phyloP scores from a whole-genome alignment of 2,113 vertebrate species.

The Isurus oxyrinchus region DNA sequence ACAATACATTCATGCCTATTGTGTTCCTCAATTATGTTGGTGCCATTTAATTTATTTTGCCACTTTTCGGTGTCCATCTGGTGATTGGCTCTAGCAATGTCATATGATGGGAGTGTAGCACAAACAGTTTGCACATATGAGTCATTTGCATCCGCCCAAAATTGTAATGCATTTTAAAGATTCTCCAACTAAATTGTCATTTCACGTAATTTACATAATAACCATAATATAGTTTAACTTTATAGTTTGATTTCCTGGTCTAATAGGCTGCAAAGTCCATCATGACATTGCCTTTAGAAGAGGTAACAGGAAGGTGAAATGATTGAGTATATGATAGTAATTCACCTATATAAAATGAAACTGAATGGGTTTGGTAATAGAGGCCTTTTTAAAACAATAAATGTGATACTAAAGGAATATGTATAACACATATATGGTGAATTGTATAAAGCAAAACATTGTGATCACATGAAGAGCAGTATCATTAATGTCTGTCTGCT shows the following conservation, averaged over 20 bases:
- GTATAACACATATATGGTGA: neutral
- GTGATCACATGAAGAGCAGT: neutral
- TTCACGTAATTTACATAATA: neutral
- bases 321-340: neutral
- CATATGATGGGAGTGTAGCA: neutral
- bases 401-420: neutral
- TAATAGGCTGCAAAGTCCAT: neutral
- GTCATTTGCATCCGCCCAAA: neutral
- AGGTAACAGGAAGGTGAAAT: neutral
- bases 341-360: neutral
- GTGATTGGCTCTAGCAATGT: neutral
- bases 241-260: neutral
- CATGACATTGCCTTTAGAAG: neutral
- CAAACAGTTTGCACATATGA: neutral
- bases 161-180: neutral
- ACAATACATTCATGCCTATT: neutral
- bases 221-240: neutral
- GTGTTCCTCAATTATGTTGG: neutral
- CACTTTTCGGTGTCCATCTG: neutral
- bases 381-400: neutral
- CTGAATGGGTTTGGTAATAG: neutral
- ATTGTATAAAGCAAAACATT: neutral
- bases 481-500: neutral
- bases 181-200: neutral
- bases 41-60: neutral